A percentile compares a stretch with the other conserved stretches of the same genome.
phyloP scores from a whole-genome alignment of 2,888 invertebrate genomes.

The Itoplectis maculator region DNA sequence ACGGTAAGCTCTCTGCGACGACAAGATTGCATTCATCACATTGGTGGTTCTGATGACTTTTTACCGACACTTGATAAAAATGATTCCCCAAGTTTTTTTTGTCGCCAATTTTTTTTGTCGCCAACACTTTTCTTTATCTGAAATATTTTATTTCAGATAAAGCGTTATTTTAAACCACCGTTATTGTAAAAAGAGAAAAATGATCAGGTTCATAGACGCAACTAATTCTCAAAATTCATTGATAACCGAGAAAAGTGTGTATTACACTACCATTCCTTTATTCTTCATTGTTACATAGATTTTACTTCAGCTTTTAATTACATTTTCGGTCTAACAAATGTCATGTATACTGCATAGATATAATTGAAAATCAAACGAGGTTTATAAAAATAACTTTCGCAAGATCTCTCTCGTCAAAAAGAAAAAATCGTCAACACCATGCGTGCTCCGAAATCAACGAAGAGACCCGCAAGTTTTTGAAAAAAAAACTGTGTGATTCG shows the following conservation, averaged over 20 bases:
- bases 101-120: no score
- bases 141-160: not conserved
- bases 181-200: no score
- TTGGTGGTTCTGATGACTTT: constrained; percentile 22
- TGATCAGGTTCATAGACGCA: not conserved
- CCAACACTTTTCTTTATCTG: not conserved
- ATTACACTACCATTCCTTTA: not conserved
- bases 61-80: not conserved
- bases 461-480: not conserved
- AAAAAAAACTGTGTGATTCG: not conserved
- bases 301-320: constrained; percentile 4
- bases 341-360: not conserved
- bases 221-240: not conserved
- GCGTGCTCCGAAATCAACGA: not conserved
- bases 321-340: constrained; percentile 1
- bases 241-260: not conserved
- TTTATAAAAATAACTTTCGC: not conserved
- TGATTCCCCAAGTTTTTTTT: not conserved
- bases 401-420: not conserved
- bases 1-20: constrained; percentile 17
- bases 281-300: not conserved
- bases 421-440: constrained; percentile 4
- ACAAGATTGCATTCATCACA: not conserved
- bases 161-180: no score
- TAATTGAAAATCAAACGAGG: not conserved